These are phyloP conservation scores for Odobenus rosmarus DNA, from an alignment of 2,113 vertebrate species.

Conservation along the genomic window DNA sequence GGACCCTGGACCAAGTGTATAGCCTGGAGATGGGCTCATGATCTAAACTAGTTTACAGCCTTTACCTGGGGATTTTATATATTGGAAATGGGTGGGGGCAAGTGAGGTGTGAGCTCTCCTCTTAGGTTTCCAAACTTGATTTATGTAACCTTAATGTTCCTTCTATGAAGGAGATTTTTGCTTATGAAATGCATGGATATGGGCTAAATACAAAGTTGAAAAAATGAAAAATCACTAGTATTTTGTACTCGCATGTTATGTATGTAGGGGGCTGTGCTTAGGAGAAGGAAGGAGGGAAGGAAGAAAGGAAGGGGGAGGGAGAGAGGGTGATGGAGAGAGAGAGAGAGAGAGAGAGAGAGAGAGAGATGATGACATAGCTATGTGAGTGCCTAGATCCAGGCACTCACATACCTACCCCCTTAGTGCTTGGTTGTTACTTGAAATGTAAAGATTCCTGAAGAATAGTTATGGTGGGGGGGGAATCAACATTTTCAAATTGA, in stretches of 20 bases:
- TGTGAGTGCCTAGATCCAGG: background rate
- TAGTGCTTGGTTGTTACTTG: background rate
- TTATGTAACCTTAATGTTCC: background rate
- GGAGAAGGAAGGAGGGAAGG: background rate
- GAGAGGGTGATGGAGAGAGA: too few relatives aligned
- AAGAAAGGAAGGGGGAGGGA: background rate
- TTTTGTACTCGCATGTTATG: background rate
- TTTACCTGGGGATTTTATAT: background rate
- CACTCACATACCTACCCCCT: background rate
- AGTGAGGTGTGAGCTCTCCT: background rate
- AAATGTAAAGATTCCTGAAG: background rate
- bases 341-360: too few relatives aligned
- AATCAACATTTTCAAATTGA: background rate
- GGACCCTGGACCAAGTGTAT: background rate
- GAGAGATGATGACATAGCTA: background rate
- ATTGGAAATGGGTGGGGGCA: background rate
- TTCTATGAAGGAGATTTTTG: background rate
- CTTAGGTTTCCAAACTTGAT: background rate
- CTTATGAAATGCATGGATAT: background rate
- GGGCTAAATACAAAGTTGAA: background rate
- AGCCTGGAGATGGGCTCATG: background rate
- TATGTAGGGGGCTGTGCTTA: background rate
- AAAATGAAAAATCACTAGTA: background rate
- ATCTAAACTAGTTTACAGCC: background rate
- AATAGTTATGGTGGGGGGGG: background rate